Base-by-base conservation (phyloP, 2,113 vertebrate species). In the Nothoprocta pentlandii region DNA sequence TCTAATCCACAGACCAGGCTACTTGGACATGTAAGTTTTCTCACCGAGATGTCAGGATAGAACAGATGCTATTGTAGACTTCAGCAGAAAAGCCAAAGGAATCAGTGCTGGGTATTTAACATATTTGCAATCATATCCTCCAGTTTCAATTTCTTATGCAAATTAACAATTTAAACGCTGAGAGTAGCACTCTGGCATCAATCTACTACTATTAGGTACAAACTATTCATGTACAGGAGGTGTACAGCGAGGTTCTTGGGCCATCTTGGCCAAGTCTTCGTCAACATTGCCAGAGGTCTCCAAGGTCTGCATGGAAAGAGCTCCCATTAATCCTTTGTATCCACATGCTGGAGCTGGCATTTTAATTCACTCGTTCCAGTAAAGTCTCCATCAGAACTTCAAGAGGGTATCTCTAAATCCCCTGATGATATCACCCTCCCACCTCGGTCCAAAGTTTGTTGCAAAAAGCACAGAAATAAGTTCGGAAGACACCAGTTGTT, bases 341-440 rank as follows among this genome's bases (percentile, higher is more conserved):
- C 22, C 28, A 3, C 6, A 0, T 28, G 26, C 2, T 2, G 2
- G 8, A 74, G 25, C 14, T 20, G 42, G 22, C 1, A 1, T 20
- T 86, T 63, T 23, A 30, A 34, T 70, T n/a, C 20, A 63, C 54
- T 39, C 71, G 16, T 77, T 22, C 16, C 63, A 53, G 16, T 44
- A 4, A 36, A 61, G n/a, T 25, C 25, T 62, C 16, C 11, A 61
- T 15, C 42, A 79, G 22, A 81, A 42, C 39, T 49, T 61, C 53
- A 16, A 51, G 21, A 67, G 28, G 20, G 59, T 14, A 69, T 47
- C 14, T 68, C 61, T 14, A 17, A 83, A 32, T 23, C 68, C 39
- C 13, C 62, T 53, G 59, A 16, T 13, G 4, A 25, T 44, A 13
- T 22, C 51, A 10, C 28, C 3, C 1, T 51, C 13, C 42, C 77